These are phyloP conservation scores for Neosalanx taihuensis DNA, from an alignment of 2,797 vertebrate species.

Conservation along the genomic window DNA sequence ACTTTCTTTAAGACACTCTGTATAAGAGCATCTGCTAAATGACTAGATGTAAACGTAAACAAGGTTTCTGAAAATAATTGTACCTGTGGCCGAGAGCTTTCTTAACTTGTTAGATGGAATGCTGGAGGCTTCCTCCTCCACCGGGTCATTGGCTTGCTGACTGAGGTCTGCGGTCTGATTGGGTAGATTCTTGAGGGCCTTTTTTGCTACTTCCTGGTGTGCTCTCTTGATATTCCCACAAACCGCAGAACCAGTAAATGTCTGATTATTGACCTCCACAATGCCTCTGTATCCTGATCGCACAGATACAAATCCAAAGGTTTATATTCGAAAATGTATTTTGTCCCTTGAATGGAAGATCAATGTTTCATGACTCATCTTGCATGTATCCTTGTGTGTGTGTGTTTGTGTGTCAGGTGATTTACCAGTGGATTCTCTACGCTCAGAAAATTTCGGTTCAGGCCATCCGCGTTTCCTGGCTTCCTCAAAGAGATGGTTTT, in stretches of 20 bases:
- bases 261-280: conserved; percentile 13
- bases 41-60: no score
- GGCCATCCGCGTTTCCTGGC: conserved; percentile 18
- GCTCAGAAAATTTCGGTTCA: conserved; percentile 22
- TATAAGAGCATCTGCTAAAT: no score
- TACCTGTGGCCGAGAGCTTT: conserved; percentile 17
- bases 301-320: background rate
- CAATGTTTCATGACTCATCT: background rate
- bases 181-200: conserved; percentile 4
- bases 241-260: conserved; percentile 10
- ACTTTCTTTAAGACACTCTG: no score
- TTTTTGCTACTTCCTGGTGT: conserved; percentile 26
- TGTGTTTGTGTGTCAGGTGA: background rate
- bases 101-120: background rate
- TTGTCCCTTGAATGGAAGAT: background rate
- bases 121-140: conserved; percentile 5
- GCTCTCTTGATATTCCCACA: background rate
- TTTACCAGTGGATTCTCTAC: conserved; percentile 3
- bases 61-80: background rate
- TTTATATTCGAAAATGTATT: background rate
- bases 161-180: background rate
- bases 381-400: background rate
- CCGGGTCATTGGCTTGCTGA: conserved; percentile 5
- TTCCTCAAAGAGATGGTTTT: conserved; percentile 30
- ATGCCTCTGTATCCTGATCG: background rate